Conservation (phyloP, 53 echinoderm and acorn worm species). For the Astropecten irregularis region DNA sequence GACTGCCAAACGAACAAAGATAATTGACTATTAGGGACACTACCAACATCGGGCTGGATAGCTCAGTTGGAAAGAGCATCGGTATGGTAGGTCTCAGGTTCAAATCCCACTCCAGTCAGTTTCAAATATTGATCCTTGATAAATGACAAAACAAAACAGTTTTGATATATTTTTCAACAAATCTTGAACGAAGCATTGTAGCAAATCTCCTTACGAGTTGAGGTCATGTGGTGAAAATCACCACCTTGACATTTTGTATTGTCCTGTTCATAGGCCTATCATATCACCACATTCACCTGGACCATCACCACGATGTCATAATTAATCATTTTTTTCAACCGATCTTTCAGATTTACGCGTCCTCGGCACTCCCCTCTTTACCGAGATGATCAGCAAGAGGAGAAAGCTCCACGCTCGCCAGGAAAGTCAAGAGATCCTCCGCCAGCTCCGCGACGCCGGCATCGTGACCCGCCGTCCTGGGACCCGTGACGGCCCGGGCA, state of each 20-base stretch:
- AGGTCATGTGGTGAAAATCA: not conserved
- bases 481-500: slow-evolving; percentile 20
- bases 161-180: too few relatives aligned
- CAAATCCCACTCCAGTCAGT: too few relatives aligned
- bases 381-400: slow-evolving; percentile 5
- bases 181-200: not conserved
- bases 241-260: not conserved
- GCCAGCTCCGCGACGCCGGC: too few relatives aligned
- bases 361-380: slow-evolving; percentile 15
- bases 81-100: too few relatives aligned
- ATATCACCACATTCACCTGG: not conserved
- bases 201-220: not conserved
- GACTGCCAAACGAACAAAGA: too few relatives aligned
- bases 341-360: not conserved
- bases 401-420: slow-evolving; percentile 4
- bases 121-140: too few relatives aligned
- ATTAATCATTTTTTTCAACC: not conserved
- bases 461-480: too few relatives aligned
- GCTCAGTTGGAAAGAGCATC: too few relatives aligned
- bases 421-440: too few relatives aligned
- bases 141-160: too few relatives aligned
- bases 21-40: too few relatives aligned
- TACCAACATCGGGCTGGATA: too few relatives aligned
- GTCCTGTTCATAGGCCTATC: not conserved
- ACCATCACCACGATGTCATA: not conserved